A percentile compares a stretch with the other conserved stretches of the same genome.
Conservation (phyloP, 2,888 invertebrate genomes). For the Julus scanicus region DNA sequence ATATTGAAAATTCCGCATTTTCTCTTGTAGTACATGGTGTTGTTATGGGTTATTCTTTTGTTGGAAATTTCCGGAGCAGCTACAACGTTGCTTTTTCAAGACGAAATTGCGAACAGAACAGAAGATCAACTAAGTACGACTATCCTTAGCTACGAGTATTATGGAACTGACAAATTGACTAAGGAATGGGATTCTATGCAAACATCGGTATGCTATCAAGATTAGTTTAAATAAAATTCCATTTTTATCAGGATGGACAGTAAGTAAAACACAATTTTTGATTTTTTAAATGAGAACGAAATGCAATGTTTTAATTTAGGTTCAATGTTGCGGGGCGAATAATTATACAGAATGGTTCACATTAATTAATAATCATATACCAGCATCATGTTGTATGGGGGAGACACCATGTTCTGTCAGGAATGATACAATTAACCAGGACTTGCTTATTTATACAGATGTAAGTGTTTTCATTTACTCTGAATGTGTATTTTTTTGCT, state of each 20-base stretch:
- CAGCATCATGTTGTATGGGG: not conserved
- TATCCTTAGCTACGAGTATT: not conserved
- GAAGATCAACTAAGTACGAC: not conserved
- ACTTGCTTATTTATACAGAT: not conserved
- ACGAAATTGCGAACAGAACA: not conserved
- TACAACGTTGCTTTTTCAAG: not conserved
- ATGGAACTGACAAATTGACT: not conserved
- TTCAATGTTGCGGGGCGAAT: not conserved
- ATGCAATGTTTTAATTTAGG: not conserved
- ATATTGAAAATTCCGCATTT: not conserved
- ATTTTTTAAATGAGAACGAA: too few species aligned
- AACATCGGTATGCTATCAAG: not conserved
- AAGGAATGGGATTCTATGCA: conserved; percentile 14
- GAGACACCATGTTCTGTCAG: not conserved
- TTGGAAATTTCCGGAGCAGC: not conserved
- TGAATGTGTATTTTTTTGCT: not conserved
- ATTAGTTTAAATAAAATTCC: too few species aligned
- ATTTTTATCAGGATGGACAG: too few species aligned
- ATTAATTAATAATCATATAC: not conserved
- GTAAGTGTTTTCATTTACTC: not conserved
- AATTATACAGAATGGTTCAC: not conserved
- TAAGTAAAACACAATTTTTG: too few species aligned
- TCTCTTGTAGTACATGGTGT: not conserved
- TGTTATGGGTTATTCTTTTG: not conserved
- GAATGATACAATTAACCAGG: not conserved